Conservation (phyloP, 2,113 vertebrate genomes). For the Pachyramphus minor region DNA sequence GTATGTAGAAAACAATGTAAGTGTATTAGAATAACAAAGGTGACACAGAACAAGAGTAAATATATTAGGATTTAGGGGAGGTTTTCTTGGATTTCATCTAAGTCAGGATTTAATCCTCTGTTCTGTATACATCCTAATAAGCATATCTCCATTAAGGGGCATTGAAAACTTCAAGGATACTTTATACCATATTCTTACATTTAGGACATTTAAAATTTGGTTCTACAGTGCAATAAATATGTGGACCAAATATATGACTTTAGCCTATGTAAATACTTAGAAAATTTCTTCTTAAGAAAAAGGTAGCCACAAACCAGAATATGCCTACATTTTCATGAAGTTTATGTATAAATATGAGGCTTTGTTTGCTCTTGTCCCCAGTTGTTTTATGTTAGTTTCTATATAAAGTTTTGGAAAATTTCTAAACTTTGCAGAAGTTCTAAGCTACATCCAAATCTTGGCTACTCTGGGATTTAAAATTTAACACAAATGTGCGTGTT, state of each 20-base stretch:
- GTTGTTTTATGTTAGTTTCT: neutral
- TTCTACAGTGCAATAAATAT: neutral
- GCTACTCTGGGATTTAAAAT: neutral
- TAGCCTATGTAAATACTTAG: neutral
- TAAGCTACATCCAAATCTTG: neutral
- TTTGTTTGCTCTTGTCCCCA: neutral
- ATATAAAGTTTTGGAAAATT: neutral
- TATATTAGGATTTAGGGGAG: neutral
- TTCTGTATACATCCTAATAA: neutral
- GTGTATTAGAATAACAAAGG: neutral
- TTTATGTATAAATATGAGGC: neutral
- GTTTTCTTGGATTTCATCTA: neutral
- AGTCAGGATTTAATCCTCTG: neutral
- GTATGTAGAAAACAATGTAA: neutral
- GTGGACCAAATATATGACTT: neutral
- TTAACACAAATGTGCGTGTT: slow-evolving; percentile 25
- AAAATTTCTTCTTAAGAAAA: neutral
- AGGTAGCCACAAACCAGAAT: neutral
- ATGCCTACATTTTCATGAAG: neutral
- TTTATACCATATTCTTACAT: neutral
- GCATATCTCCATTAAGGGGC: neutral
- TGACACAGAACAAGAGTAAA: neutral
- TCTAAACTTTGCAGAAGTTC: neutral
- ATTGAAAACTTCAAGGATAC: neutral
- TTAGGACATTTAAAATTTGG: neutral